A percentile compares a stretch with the other conserved stretches of the same genome.
Conservation (phyloP, 1,140 invertebrate species). For the Diorhabda sublineata region DNA sequence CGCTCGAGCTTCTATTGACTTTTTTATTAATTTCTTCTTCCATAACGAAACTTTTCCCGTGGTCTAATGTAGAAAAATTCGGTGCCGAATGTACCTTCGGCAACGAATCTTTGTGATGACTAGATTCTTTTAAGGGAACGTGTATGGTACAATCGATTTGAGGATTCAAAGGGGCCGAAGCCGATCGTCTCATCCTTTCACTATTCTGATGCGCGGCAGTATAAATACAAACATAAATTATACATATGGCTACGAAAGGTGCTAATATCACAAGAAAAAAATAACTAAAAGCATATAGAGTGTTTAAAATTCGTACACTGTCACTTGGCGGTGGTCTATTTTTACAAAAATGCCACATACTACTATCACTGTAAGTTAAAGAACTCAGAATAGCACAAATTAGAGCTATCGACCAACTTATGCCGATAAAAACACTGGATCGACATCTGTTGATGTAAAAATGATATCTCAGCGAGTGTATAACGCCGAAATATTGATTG, state of each 20-base stretch:
- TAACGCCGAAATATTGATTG: conserved; percentile 84
- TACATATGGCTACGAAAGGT: conserved; percentile 63
- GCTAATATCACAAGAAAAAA: conserved; percentile 59
- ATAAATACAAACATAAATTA: conserved; percentile 70
- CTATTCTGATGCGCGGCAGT: conserved; percentile 66
- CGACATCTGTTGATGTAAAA: conserved; percentile 69
- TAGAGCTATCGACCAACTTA: conserved; percentile 62
- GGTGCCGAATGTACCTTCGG: conserved; percentile 43
- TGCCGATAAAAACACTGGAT: conserved; percentile 64
- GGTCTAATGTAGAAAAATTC: conserved; percentile 34
- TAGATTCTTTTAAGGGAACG: neutral
- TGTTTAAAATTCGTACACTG: conserved; percentile 29
- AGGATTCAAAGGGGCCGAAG: conserved; percentile 28
- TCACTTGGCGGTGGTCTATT: conserved; percentile 44
- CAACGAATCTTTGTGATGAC: conserved; percentile 18
- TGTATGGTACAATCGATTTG: conserved; percentile 25
- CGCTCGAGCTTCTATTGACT: conserved; percentile 44
- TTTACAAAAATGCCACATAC: conserved; percentile 51
- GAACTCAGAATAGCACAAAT: conserved; percentile 51
- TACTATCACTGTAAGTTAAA: conserved; percentile 43
- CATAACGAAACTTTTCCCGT: conserved; percentile 13
- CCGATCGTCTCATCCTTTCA: conserved; percentile 58
- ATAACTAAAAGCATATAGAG: conserved; percentile 50
- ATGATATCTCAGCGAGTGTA: conserved; percentile 80
- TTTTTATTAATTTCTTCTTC: conserved; percentile 16